Conservation (phyloP, 2,113 vertebrate genomes). For the Oncorhynchus kisutch region DNA sequence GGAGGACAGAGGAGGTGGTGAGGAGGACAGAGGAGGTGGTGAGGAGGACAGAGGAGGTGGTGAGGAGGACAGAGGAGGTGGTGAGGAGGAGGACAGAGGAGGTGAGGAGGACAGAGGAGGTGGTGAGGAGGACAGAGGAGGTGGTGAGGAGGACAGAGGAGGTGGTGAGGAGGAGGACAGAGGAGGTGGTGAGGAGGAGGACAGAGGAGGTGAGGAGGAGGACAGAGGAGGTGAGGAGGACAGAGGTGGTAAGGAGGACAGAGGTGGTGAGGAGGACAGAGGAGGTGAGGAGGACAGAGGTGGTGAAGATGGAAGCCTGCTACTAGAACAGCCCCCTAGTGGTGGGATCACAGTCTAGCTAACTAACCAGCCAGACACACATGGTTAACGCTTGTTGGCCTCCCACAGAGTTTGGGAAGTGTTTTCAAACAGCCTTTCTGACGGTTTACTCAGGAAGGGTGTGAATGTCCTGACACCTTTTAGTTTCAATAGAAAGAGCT, state of each 20-base stretch:
- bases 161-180: no score
- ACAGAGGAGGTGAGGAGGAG: neutral
- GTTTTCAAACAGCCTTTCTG: constrained; percentile 29
- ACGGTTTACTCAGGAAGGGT: constrained; percentile 64
- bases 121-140: no score
- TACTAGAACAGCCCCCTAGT: constrained; percentile 55
- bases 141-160: no score
- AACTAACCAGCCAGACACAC: constrained; percentile 30
- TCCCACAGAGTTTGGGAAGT: constrained; percentile 19
- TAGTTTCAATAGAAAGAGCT: constrained; percentile 15
- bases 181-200: no score
- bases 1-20: no score
- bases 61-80: no score
- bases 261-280: constrained; percentile 1
- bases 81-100: no score
- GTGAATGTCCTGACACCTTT: constrained; percentile 74
- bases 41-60: neutral
- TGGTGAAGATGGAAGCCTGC: constrained; percentile 1
- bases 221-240: no score
- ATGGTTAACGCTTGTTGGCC: neutral
- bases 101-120: no score
- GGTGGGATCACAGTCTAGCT: constrained; percentile 41
- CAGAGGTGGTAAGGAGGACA: no score
- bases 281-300: no score
- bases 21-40: neutral